A percentile compares a stretch with the other conserved stretches of the same genome.
Evolutionary conservation across 2,113 vertebrate species (phyloP).

Genomic region (Trogon surrucura): DNA sequence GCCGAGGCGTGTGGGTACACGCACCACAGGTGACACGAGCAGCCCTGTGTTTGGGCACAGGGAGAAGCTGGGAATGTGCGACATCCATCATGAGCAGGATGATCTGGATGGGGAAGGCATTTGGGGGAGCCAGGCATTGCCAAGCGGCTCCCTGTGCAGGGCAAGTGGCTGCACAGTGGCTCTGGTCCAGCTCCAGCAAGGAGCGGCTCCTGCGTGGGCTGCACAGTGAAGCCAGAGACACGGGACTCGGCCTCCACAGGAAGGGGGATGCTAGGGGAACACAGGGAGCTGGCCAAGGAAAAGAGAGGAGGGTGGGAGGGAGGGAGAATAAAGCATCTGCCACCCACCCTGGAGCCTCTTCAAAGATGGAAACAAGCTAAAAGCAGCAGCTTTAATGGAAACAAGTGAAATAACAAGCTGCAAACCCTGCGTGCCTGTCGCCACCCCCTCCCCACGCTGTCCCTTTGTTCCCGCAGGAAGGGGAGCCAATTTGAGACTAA

Average conservation of each 20-base stretch:
- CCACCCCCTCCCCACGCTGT: not conserved
- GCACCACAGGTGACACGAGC: accelerated
- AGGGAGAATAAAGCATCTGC: conserved; percentile 53
- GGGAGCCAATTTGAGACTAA: not conserved
- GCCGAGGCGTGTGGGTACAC: accelerated
- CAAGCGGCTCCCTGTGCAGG: not conserved
- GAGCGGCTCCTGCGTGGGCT: not conserved
- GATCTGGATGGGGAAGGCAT: not conserved
- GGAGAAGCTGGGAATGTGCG: accelerated
- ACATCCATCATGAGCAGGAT: accelerated
- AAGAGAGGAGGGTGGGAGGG: not conserved
- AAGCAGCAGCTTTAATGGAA: conserved; percentile 51
- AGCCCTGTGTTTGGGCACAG: accelerated
- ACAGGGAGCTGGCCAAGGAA: conserved; percentile 28
- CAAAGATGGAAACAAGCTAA: conserved; percentile 57
- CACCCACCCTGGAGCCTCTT: conserved; percentile 43
- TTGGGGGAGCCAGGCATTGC: accelerated
- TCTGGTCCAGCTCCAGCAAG: not conserved
- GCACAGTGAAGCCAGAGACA: not conserved
- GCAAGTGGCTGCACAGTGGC: not conserved
- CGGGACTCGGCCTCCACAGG: not conserved
- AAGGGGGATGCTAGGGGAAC: conserved; percentile 15
- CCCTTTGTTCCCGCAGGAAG: conserved; percentile 53
- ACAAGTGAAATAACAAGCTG: conserved; percentile 59
- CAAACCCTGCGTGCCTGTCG: not conserved